Evolutionary conservation across 2,888 invertebrate genomes (phyloP), one percentile per base, ranked within the genome.

Genomic region (Lycia hirtaria): DNA sequence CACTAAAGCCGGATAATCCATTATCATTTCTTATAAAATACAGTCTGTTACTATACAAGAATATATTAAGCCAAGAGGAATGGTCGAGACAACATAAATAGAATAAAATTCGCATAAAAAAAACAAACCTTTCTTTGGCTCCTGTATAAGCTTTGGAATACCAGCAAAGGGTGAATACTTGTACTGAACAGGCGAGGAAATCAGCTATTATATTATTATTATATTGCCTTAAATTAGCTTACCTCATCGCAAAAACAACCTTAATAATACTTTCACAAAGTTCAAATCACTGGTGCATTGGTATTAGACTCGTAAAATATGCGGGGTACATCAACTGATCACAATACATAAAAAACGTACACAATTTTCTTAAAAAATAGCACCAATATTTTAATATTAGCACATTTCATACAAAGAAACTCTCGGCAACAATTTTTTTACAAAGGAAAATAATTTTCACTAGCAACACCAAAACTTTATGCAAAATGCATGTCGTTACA

Each of bases 311-410:
- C 28, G 37, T 56, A 65, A 65, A 68, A 60, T 61, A 68, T 65
- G 69, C 61, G 63, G 71, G 72, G 44, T 61, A 70, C 64, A 71
- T n/a, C n/a, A 72, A 69, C 64, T 69, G 64, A 75, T 69, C 70
- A 70, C 64, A 69, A 75, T 75, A 76, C 76, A 80, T 75, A 78
- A 73, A 76, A 80, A 80, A 68, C 71, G 76, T 80, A 79, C 78
- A 76, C 76, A 74, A 71, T 73, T 72, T 79, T 70, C 65, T 69
- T 70, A 63, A 68, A 87, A 85, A 88, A 88, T 91, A 91, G 91
- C 90, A 91, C 90, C 91, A 90, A 89, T 85, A 85, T 83, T 80
- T 71, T 79, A 84, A 87, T 86, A 86, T 86, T 79, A 87, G 87
- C 83, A 83, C 81, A 78, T 80, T 71, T 76, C 65, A 74, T 75